Conservation (phyloP, 2,113 vertebrate species). For the Sapayoa aenigma region DNA sequence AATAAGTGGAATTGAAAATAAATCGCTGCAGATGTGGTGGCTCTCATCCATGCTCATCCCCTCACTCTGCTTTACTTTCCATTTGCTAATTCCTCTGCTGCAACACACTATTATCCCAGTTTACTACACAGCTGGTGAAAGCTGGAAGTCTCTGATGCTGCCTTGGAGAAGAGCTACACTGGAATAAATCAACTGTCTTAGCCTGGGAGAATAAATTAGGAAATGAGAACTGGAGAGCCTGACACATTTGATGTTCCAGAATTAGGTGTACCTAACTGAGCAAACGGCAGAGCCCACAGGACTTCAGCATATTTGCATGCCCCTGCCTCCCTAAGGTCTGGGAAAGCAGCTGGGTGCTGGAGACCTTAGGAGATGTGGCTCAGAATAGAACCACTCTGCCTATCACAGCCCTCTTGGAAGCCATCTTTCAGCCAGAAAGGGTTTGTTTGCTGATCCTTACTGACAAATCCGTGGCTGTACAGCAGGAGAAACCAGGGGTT, state of each 20-base stretch:
- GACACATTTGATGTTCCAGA: neutral
- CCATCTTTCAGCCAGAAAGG: neutral
- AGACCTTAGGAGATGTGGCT: neutral
- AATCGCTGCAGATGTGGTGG: neutral
- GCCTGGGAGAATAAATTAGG: neutral
- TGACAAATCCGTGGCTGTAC: neutral
- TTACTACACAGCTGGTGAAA: neutral
- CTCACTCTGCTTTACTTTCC: neutral
- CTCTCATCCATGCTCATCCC: neutral
- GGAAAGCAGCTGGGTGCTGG: neutral
- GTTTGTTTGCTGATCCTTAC: neutral
- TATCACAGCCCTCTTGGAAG: neutral
- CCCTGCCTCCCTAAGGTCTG: neutral
- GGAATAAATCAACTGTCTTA: neutral
- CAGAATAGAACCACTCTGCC: neutral
- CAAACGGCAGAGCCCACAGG: neutral
- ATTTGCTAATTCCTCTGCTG: neutral
- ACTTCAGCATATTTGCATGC: neutral
- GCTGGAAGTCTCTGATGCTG: neutral
- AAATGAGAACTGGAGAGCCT: neutral
- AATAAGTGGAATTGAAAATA: slow-evolving; percentile 19
- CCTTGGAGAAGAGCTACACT: neutral
- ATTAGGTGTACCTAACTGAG: neutral
- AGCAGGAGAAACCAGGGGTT: neutral
- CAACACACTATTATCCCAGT: neutral